phyloP scores from a whole-genome alignment of 2,888 invertebrate genomes.

The Acanthococcus lagerstroemiae region DNA sequence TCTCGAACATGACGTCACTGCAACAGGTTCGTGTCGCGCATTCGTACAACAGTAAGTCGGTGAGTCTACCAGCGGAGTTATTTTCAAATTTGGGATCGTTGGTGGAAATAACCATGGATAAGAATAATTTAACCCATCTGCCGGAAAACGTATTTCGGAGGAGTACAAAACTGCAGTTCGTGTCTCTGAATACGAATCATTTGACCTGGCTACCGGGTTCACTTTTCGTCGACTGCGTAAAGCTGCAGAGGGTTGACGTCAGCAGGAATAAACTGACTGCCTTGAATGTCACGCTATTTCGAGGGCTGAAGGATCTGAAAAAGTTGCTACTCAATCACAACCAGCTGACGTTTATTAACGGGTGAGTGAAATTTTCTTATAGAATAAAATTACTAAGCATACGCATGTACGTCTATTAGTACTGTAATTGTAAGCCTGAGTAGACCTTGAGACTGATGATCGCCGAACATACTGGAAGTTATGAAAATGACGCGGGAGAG shows the following conservation, averaged over 20 bases:
- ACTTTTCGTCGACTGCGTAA: background rate
- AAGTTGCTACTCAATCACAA: background rate
- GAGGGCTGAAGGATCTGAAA: background rate
- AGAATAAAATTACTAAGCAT: too few species aligned
- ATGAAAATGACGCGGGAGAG: too few species aligned
- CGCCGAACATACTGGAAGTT: too few species aligned
- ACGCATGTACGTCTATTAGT: too few species aligned
- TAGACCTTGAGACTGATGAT: too few species aligned
- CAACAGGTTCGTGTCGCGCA: background rate
- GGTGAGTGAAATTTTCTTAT: background rate
- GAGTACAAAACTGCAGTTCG: background rate
- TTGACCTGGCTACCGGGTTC: background rate
- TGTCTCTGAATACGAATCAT: background rate
- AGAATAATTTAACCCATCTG: background rate
- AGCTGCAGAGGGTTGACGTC: background rate
- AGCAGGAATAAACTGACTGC: background rate
- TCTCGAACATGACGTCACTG: background rate
- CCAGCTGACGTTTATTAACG: background rate
- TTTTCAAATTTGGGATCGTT: background rate
- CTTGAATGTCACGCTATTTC: background rate
- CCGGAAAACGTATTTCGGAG: background rate
- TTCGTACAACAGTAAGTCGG: background rate
- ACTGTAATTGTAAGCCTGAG: too few species aligned
- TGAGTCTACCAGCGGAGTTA: background rate
- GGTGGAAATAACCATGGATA: background rate